Evolutionary conservation across 2,113 vertebrate species (phyloP).

Genomic region (Semnornis frantzii): DNA sequence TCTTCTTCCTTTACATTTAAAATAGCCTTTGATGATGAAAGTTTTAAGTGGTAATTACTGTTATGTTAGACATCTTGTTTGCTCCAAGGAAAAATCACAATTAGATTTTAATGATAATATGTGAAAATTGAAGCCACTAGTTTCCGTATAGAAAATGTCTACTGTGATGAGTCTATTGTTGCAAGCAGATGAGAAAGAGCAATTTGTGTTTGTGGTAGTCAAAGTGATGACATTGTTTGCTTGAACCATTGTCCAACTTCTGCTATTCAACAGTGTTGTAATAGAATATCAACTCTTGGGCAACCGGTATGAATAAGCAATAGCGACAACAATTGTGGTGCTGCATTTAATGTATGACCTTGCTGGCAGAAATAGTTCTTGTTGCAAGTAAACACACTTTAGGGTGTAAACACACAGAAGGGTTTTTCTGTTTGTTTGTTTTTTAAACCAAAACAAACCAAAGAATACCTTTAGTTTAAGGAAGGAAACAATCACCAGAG

Average conservation of each 20-base stretch:
- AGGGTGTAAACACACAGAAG: neutral
- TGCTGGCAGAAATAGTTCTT: neutral
- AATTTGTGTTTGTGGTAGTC: neutral
- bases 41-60: neutral
- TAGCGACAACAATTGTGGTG: neutral
- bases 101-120: neutral
- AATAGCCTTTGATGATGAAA: neutral
- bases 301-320: neutral
- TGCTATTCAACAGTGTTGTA: neutral
- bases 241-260: neutral
- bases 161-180: neutral
- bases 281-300: constrained; percentile 1
- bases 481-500: neutral
- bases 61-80: neutral
- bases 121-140: neutral
- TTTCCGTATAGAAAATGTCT: neutral
- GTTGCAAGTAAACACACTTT: neutral
- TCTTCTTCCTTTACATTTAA: neutral
- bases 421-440: neutral
- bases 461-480: neutral
- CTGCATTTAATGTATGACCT: constrained; percentile 37
- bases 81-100: neutral
- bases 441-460: neutral
- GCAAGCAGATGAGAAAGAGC: neutral
- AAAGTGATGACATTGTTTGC: neutral